Base-by-base conservation (phyloP, 2,888 invertebrate genomes). In the Neoaliturus tenellus region DNA sequence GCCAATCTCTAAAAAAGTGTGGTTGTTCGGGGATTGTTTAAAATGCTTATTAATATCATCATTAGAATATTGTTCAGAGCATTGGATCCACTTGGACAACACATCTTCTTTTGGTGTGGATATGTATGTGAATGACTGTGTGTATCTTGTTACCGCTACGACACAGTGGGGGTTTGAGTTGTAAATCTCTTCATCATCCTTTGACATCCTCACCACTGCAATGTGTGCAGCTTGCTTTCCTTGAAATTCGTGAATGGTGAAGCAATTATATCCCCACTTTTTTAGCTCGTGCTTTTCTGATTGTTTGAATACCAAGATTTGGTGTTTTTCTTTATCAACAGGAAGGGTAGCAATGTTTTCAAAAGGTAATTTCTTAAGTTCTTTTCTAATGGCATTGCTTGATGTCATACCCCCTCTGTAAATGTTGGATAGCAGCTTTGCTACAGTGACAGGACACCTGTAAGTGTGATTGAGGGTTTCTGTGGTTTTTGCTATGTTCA, bases 221-320 rank as follows among this genome's bases (percentile, higher is more conserved):
- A 80, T 78, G 55, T 78, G 78, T 5, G 12, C 25, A 4, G 51
- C 55, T 78, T 78, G 51, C 51, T 51, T 55, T 33, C 58, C 51
- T 80, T 80, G 80, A 58, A 31, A 80, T 33, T 80, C 58, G 33
- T 80, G 80, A 17, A 80, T 80, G 10, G 80, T 80, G 6, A 28
- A 55, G 8, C 1, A 10, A 17, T 51, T 58, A 20, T 55, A 81
- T 0, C 62, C 81, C 67, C 10, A 14, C 10, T 25, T 33, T 12
- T 8, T 41, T 6, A 58, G n/a, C n/a, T n/a, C 6, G 3, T 14
- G 8, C 67, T 81, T 81, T 62, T 81, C 55, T 35, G 23, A 23
- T 41, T 81, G 81, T 28, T 81, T 81, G 25, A 81, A 81, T 0
- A 39, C 39, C 14, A 81, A 35, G 10, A 62, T 28, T 62, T 81